Evolutionary conservation across 2,888 invertebrate genomes (phyloP).

Genomic region (Myopa testacea): DNA sequence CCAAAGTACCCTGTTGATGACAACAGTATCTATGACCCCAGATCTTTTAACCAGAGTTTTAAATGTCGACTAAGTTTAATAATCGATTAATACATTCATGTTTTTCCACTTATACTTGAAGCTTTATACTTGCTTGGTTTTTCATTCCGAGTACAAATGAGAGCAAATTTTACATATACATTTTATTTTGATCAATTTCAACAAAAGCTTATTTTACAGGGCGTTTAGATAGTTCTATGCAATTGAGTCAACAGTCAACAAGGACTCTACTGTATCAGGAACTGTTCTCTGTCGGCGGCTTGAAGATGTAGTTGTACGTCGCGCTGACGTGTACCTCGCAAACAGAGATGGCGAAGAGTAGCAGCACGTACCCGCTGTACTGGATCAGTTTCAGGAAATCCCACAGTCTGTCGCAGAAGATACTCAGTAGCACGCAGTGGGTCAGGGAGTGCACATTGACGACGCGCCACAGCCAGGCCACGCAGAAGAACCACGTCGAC

Average conservation of each 20-base stretch:
- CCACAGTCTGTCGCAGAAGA: slow-evolving; percentile 87
- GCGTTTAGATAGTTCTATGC: not conserved
- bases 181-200: slow-evolving; percentile 21
- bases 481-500: slow-evolving; percentile 79
- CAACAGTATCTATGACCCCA: too few species aligned
- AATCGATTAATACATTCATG: too few species aligned
- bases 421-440: slow-evolving; percentile 79
- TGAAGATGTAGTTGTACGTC: slow-evolving; percentile 72
- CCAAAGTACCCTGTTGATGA: too few species aligned
- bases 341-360: slow-evolving; percentile 76
- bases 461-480: slow-evolving; percentile 81
- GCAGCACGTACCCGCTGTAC: slow-evolving; percentile 77
- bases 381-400: slow-evolving; percentile 79
- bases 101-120: too few species aligned
- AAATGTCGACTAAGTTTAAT: too few species aligned
- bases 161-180: slow-evolving; percentile 4
- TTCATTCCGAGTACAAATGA: too few species aligned
- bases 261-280: slow-evolving; percentile 10
- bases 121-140: too few species aligned
- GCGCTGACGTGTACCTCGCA: slow-evolving; percentile 80
- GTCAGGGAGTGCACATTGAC: slow-evolving; percentile 83
- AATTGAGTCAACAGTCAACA: not conserved
- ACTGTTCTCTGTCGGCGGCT: slow-evolving; percentile 53
- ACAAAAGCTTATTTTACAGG: slow-evolving; percentile 7
- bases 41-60: too few species aligned